These are phyloP conservation scores for Tetragnatha versicolor DNA, from an alignment of 1,140 invertebrate species.

Conservation along the genomic window DNA sequence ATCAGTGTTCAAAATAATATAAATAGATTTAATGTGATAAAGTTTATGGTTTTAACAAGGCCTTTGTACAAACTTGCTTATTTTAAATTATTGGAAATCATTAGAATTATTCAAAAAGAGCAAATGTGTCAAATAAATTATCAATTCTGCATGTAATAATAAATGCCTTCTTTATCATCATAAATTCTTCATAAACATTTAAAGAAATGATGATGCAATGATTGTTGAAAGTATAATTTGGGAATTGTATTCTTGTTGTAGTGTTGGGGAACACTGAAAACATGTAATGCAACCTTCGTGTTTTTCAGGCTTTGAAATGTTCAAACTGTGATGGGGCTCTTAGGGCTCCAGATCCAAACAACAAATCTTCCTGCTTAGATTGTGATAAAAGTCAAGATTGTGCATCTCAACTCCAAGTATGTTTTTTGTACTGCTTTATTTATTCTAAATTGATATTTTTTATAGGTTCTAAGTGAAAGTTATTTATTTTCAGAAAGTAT, in stretches of 20 bases:
- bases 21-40: too few species aligned
- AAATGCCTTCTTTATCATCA: too few species aligned
- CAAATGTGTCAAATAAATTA: not conserved
- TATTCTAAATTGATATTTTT: not conserved
- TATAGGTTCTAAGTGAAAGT: not conserved
- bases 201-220: too few species aligned
- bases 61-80: too few species aligned
- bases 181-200: too few species aligned
- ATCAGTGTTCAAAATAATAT: too few species aligned
- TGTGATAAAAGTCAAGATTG: conserved; percentile 60
- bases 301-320: conserved; percentile 62
- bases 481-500: conserved; percentile 56
- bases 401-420: conserved; percentile 54
- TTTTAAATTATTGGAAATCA: too few species aligned
- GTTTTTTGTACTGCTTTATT: not conserved
- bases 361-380: conserved; percentile 58
- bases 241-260: too few species aligned
- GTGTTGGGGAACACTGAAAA: too few species aligned
- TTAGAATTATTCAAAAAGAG: not conserved
- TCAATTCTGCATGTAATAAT: too few species aligned
- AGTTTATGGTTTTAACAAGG: too few species aligned
- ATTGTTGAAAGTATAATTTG: too few species aligned
- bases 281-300: not conserved
- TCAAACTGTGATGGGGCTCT: conserved; percentile 58
- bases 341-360: conserved; percentile 39